Evolutionary conservation across 1,140 invertebrate species (phyloP), one percentile per base, ranked within the genome.

Genomic region (Trichomalopsis sarcophagae): DNA sequence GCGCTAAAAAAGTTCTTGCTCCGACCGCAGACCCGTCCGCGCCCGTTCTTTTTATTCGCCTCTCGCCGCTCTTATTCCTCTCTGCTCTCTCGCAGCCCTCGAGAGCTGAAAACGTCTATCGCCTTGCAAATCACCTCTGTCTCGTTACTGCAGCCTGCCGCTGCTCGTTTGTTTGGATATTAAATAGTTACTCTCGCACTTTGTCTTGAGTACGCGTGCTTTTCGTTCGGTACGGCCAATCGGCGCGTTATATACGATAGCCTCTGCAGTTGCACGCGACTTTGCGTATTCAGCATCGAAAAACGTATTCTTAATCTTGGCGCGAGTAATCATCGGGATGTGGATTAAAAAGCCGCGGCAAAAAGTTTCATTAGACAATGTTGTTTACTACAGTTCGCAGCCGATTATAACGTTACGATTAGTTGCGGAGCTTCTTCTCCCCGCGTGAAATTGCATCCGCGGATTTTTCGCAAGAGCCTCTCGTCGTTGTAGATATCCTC

Each of bases 1-100:
- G n/a, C 74, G 47, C 21, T 36, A 74, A 71, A 71, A 71, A 27
- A n/a, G 33, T 71, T 71, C 36, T 44, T 36, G 23, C 23, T 40
- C 73, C 87, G 86, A 87, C 86, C 79, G 84, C 83, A 50, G 71
- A 87, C 86, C 80, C 50, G 84, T 27, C 27, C 27, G 33, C 33
- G 33, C 83, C 87, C 81, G 71, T 87, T 85, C 76, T 76, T 69
- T 71, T 33, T 74, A 33, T 85, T 85, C 80, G 82, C 84, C 85
- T 86, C 84, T 84, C 55, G 13, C 0, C 33, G 1, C 80, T 83
- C 21, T 27, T 71, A 71, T 71, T 27, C 13, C 69, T 13, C 30
- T 62, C 55, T 71, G 0, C 66, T 7, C 5, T 14, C 10, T 1
- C 13, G 74, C 21, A 55, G 74, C n/a, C n/a, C 36, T 23, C 7